Conservation (phyloP, 2,797 vertebrate species). For the Gymnopithys bicolor region DNA sequence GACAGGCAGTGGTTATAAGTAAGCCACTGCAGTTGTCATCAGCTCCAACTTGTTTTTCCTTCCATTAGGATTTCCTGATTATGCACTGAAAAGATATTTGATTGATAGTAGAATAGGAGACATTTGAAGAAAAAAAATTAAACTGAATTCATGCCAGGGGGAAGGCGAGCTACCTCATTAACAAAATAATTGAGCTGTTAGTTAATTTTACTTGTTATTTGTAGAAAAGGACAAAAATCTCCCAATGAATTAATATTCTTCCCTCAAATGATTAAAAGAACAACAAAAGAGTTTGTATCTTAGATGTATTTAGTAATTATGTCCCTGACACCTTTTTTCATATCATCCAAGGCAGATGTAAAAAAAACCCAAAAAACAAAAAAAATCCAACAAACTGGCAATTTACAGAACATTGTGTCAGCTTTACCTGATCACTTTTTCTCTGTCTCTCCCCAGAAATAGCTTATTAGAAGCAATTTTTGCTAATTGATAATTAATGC, state of each 20-base stretch:
- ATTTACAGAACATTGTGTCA: constrained; percentile 69
- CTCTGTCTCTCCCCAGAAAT: neutral
- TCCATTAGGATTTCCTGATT: constrained; percentile 34
- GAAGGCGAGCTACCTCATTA: constrained; percentile 72
- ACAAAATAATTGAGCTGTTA: constrained; percentile 77
- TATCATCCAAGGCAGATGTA: constrained; percentile 56
- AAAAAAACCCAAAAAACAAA: neutral
- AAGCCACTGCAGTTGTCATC: constrained; percentile 10
- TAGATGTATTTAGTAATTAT: constrained; percentile 73
- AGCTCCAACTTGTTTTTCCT: constrained; percentile 28
- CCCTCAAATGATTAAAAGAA: constrained; percentile 75
- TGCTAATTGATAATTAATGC: constrained; percentile 78
- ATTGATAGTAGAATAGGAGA: constrained; percentile 71
- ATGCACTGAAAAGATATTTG: constrained; percentile 40
- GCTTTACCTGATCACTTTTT: constrained; percentile 57
- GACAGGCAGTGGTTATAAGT: constrained; percentile 28
- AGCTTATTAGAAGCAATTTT: constrained; percentile 71
- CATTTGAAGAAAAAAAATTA: constrained; percentile 42
- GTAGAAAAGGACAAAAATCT: constrained; percentile 65
- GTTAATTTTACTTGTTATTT: constrained; percentile 77
- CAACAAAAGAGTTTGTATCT: constrained; percentile 70
- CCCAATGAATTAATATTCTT: constrained; percentile 63
- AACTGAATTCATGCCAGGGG: constrained; percentile 59
- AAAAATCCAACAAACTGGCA: neutral
- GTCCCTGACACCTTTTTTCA: constrained; percentile 64